These are phyloP conservation scores for Poecilobothrus nobilitatus DNA, from an alignment of 2,888 invertebrate species.

Conservation along the genomic window DNA sequence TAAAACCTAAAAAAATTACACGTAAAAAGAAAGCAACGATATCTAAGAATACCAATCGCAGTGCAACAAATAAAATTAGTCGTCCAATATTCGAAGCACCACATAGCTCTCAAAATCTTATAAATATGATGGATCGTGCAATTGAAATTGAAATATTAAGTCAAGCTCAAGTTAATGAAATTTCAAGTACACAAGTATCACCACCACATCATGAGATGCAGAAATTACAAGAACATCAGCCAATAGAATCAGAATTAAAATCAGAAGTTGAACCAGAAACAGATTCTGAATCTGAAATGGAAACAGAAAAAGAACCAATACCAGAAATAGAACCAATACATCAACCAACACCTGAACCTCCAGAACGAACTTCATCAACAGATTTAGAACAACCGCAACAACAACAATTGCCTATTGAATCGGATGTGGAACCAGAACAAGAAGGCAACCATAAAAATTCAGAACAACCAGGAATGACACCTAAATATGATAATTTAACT, in stretches of 20 bases:
- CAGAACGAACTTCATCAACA: too few relatives aligned
- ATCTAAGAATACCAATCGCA: background rate
- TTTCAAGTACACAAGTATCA: background rate
- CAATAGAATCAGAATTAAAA: background rate
- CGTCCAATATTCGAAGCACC: background rate
- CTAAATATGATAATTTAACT: background rate
- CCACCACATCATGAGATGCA: background rate
- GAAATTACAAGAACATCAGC: background rate
- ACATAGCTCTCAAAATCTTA: background rate
- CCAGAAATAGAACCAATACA: background rate
- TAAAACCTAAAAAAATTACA: background rate
- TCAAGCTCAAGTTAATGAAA: conserved; percentile 1
- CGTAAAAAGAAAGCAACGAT: background rate
- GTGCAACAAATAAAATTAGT: background rate
- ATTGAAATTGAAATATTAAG: conserved; percentile 3
- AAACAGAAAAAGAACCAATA: background rate
- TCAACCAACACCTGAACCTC: too few relatives aligned
- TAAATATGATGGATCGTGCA: background rate
- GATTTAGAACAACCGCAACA: too few relatives aligned
- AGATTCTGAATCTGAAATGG: background rate
- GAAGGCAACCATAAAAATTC: too few relatives aligned
- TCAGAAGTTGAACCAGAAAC: background rate
- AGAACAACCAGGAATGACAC: too few relatives aligned
- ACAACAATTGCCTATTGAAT: too few relatives aligned
- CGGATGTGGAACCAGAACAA: too few relatives aligned